A percentile compares a stretch with the other conserved stretches of the same genome.
These are phyloP conservation scores for Pseudococcus longispinus DNA, from an alignment of 2,888 invertebrate genomes.

Conservation along the genomic window DNA sequence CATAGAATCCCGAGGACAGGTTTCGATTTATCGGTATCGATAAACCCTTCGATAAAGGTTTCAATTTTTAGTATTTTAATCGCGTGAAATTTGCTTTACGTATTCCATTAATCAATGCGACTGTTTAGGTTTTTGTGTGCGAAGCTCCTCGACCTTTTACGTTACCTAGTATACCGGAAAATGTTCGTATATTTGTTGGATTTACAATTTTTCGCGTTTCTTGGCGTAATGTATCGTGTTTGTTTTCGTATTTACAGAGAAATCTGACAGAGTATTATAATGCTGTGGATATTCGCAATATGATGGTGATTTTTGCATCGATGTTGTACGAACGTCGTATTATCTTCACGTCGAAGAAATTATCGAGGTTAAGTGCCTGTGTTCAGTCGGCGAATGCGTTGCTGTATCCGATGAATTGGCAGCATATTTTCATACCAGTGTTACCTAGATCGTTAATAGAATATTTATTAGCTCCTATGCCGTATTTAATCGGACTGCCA, in stretches of 20 bases:
- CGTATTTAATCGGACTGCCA: constrained; percentile 95
- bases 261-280: constrained; percentile 97
- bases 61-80: not conserved
- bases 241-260: constrained; percentile 69
- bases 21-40: constrained; percentile 70
- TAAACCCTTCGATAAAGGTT: constrained; percentile 66
- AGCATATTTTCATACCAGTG: constrained; percentile 97
- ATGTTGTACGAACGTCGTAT: constrained; percentile 93
- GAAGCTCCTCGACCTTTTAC: constrained; percentile 80
- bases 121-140: constrained; percentile 77
- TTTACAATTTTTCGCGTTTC: not conserved
- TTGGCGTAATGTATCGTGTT: not conserved
- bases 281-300: constrained; percentile 92
- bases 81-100: not conserved
- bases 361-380: constrained; percentile 89
- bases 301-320: constrained; percentile 95
- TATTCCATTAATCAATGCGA: not conserved
- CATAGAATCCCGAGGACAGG: constrained; percentile 75
- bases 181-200: not conserved
- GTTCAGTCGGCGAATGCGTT: constrained; percentile 93
- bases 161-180: constrained; percentile 93
- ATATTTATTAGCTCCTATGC: constrained; percentile 95
- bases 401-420: constrained; percentile 98
- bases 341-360: constrained; percentile 87
- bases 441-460: constrained; percentile 83